phyloP scores from a whole-genome alignment of 2,113 vertebrate genomes.

The Chaetodon trifascialis region DNA sequence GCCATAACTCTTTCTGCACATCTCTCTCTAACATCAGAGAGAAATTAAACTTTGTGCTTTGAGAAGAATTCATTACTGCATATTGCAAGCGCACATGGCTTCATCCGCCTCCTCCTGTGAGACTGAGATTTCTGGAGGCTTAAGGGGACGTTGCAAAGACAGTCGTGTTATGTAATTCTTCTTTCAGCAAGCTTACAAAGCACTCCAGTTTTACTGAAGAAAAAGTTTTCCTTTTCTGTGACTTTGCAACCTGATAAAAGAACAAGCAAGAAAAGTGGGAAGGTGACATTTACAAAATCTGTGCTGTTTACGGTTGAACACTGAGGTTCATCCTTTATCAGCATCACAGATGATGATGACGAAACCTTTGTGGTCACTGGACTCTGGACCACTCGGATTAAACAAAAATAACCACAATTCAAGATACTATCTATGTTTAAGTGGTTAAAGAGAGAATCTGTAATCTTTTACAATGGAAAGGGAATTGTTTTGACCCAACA shows the following conservation, averaged over 20 bases:
- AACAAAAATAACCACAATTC: background rate
- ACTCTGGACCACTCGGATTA: too few relatives aligned
- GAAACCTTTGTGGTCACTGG: background rate
- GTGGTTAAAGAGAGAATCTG: background rate
- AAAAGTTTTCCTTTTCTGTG: conserved; percentile 2
- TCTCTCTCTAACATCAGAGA: conserved; percentile 1
- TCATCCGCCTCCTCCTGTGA: conserved; percentile 27
- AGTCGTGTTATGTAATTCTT: conserved; percentile 20
- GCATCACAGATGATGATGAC: background rate
- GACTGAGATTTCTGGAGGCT: conserved; percentile 19
- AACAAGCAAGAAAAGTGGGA: background rate
- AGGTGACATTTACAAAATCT: conserved; percentile 5
- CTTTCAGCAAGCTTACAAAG: conserved; percentile 28
- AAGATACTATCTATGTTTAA: too few relatives aligned
- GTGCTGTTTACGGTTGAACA: background rate
- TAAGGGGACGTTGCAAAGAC: conserved; percentile 12
- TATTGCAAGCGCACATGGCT: background rate
- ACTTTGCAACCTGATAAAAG: background rate
- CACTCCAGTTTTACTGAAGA: background rate
- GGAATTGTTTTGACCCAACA: too few relatives aligned
- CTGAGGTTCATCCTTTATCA: background rate
- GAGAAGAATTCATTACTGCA: conserved; percentile 15
- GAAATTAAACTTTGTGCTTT: conserved; percentile 9
- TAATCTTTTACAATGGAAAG: background rate
- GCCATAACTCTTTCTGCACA: background rate